Conservation (phyloP, 2,888 invertebrate species). For the Oxyscelio sp. region DNA sequence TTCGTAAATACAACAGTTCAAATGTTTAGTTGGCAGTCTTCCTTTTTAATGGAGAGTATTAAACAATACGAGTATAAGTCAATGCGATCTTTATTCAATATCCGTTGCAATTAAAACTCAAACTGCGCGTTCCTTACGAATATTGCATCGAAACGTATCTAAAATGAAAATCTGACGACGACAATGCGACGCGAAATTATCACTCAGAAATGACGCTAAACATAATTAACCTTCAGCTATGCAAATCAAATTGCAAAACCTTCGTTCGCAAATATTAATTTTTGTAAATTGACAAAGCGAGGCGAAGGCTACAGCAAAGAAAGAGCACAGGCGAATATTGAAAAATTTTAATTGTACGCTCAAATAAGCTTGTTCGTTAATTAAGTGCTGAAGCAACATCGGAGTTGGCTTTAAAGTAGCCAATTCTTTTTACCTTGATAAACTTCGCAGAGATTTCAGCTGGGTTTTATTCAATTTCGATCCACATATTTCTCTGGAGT, state of each 20-base stretch:
- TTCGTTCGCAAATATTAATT: conserved; percentile 13
- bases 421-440: conserved; percentile 25
- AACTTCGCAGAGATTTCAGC: conserved; percentile 23
- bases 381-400: conserved; percentile 22
- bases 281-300: conserved; percentile 25
- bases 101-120: conserved; percentile 14
- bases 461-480: conserved; percentile 26
- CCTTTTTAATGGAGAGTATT: neutral
- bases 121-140: conserved; percentile 3
- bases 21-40: too few relatives aligned
- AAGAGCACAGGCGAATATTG: conserved; percentile 17
- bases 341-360: conserved; percentile 53
- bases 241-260: conserved; percentile 31
- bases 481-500: conserved; percentile 29
- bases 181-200: conserved; percentile 24
- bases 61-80: neutral
- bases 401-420: conserved; percentile 31
- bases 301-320: neutral
- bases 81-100: conserved; percentile 14
- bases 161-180: conserved; percentile 46
- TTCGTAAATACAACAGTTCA: too few relatives aligned
- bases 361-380: conserved; percentile 49
- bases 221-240: conserved; percentile 40
- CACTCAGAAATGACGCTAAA: conserved; percentile 42
- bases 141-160: conserved; percentile 31